Evolutionary conservation across 2,888 invertebrate genomes (phyloP).

Genomic region (Drepanosiphum platanoidis): DNA sequence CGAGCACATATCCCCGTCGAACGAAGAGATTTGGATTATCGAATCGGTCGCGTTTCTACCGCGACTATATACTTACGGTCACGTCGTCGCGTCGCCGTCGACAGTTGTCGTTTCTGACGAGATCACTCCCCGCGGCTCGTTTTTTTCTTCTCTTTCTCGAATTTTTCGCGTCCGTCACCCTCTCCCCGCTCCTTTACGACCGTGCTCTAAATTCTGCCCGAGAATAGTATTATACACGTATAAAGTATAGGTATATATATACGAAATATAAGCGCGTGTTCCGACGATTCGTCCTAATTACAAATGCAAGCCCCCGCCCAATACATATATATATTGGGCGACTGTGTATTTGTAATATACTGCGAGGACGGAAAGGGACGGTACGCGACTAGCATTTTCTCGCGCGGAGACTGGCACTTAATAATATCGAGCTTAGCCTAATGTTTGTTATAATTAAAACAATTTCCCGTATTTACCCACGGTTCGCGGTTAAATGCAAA

Average conservation of each 20-base stretch:
- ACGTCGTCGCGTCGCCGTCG: no score
- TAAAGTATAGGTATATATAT: neutral
- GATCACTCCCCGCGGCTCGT: no score
- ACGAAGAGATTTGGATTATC: no score
- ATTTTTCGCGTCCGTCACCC: no score
- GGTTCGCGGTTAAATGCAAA: slow-evolving; percentile 20
- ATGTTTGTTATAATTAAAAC: slow-evolving; percentile 60
- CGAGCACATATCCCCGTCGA: no score
- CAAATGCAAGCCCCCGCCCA: slow-evolving; percentile 17
- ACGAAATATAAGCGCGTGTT: neutral
- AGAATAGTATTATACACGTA: no score
- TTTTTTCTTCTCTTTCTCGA: neutral
- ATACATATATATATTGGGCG: neutral
- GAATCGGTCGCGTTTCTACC: no score
- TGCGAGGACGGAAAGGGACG: neutral
- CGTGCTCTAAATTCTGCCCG: neutral
- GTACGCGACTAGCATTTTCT: slow-evolving; percentile 56
- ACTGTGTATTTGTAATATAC: neutral
- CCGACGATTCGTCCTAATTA: slow-evolving; percentile 42
- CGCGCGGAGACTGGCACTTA: slow-evolving; percentile 33
- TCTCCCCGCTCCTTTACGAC: neutral
- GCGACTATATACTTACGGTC: no score
- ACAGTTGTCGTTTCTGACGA: no score
- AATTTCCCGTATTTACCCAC: slow-evolving; percentile 22
- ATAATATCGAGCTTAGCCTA: slow-evolving; percentile 49